Conservation (phyloP, 2,888 invertebrate species). For the Scrobipalpa atriplicella region DNA sequence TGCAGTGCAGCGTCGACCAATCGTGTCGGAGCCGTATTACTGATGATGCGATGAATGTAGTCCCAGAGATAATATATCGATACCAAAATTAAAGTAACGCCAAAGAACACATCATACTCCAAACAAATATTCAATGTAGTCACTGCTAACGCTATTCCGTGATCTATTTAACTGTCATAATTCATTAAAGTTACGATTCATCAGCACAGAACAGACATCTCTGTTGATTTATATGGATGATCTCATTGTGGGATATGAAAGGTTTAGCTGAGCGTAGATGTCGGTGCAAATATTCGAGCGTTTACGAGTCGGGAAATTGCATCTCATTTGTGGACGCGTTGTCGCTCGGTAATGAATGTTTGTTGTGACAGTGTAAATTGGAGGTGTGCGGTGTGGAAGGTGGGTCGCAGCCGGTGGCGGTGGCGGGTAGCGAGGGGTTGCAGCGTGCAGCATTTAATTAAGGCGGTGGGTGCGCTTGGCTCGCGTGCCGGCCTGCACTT, state of each 20-base stretch:
- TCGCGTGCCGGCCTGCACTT: constrained; percentile 80
- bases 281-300: constrained; percentile 6
- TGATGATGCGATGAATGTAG: not conserved
- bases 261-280: not conserved
- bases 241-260: constrained; percentile 3
- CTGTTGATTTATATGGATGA: constrained; percentile 8
- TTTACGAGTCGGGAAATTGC: constrained; percentile 19
- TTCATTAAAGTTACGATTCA: constrained; percentile 3
- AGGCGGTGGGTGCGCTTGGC: constrained; percentile 76
- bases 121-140: constrained; percentile 10
- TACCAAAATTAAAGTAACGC: constrained; percentile 5
- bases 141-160: not conserved
- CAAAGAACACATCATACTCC: constrained; percentile 4
- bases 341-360: constrained; percentile 36
- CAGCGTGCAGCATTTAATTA: constrained; percentile 78
- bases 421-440: constrained; percentile 55
- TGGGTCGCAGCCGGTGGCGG: constrained; percentile 28
- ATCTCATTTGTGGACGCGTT: constrained; percentile 23
- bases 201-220: constrained; percentile 5
- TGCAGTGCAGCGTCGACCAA: not conserved
- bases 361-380: constrained; percentile 46
- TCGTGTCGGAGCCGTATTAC: constrained; percentile 2
- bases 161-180: not conserved
- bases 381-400: constrained; percentile 35
- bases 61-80: not conserved